A percentile compares a stretch with the other conserved stretches of the same genome.
These are phyloP conservation scores for Leptarthrus brevirostris DNA, from an alignment of 2,888 invertebrate species.

Conservation along the genomic window DNA sequence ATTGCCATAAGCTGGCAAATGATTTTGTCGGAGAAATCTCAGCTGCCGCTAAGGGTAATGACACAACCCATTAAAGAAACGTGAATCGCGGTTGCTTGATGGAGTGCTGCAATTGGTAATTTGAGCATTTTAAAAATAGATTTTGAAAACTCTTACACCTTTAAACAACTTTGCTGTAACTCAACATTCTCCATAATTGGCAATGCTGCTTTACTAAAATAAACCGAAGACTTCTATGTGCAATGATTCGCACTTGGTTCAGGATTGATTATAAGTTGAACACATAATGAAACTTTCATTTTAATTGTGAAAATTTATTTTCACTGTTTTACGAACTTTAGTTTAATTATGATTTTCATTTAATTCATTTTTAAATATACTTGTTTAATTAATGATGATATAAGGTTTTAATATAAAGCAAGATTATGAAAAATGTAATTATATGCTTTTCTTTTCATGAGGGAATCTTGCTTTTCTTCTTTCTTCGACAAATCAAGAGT, in stretches of 20 bases:
- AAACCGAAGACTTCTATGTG: background rate
- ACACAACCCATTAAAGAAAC: conserved; percentile 37
- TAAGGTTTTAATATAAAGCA: no score
- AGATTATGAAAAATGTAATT: no score
- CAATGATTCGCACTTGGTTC: no score
- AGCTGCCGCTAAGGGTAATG: conserved; percentile 34
- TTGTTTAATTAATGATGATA: no score
- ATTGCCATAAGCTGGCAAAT: conserved; percentile 20
- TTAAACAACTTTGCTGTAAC: conserved; percentile 11
- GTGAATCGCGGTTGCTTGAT: conserved; percentile 6
- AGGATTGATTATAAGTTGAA: no score
- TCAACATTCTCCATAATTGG: conserved; percentile 25
- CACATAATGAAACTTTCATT: conserved; percentile 6
- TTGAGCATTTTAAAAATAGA: conserved; percentile 41
- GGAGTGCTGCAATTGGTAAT: conserved; percentile 31
- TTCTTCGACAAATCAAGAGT: no score
- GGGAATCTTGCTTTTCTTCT: no score
- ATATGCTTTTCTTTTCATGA: no score
- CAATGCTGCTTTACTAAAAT: background rate
- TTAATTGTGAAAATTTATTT: conserved; percentile 39
- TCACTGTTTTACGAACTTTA: background rate
- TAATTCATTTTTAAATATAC: no score
- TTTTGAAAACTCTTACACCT: conserved; percentile 41
- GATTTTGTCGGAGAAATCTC: conserved; percentile 36
- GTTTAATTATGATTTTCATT: no score